Percentiles rank a stretch among this genome's conserved stretches.
Evolutionary conservation across 2,113 vertebrate genomes (phyloP).

Genomic region (Triplophysa dalaica): DNA sequence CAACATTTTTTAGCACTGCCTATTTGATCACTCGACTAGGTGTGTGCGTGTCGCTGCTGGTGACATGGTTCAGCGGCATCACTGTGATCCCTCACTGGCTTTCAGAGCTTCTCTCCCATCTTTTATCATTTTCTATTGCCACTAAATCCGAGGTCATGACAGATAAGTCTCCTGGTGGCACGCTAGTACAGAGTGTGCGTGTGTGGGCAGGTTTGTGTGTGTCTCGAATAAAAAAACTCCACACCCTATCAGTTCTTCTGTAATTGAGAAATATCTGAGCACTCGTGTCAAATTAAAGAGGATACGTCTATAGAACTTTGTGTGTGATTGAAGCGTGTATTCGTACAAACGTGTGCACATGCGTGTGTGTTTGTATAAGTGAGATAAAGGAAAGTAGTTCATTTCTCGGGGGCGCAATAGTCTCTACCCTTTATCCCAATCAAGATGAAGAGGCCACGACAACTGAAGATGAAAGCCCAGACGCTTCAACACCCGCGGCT

Average conservation of each 20-base stretch:
- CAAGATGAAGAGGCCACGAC: constrained; percentile 36
- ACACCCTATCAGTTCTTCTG: constrained; percentile 35
- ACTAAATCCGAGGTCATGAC: constrained; percentile 58
- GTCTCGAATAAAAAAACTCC: not conserved
- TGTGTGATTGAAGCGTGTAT: constrained; percentile 18
- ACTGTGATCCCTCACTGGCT: constrained; percentile 43
- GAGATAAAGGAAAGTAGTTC: constrained; percentile 36
- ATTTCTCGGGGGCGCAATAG: constrained; percentile 40
- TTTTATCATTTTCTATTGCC: constrained; percentile 59
- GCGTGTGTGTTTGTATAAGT: constrained; percentile 5
- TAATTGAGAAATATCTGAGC: constrained; percentile 52
- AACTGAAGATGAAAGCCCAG: constrained; percentile 40
- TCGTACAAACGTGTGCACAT: not conserved
- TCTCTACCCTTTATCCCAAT: constrained; percentile 40
- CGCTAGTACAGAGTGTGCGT: constrained; percentile 19
- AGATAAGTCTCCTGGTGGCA: constrained; percentile 52
- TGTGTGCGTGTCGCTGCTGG: constrained; percentile 28
- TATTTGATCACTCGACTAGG: constrained; percentile 43
- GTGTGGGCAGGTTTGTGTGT: not conserved
- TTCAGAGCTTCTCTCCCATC: constrained; percentile 49
- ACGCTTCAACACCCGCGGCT: constrained; percentile 16
- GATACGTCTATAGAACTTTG: constrained; percentile 2
- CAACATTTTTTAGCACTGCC: constrained; percentile 42
- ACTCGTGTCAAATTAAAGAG: constrained; percentile 39
- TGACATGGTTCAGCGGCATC: constrained; percentile 47